Conservation (phyloP, 92 coral and sea anemone species). For the Meandrina meandrites region DNA sequence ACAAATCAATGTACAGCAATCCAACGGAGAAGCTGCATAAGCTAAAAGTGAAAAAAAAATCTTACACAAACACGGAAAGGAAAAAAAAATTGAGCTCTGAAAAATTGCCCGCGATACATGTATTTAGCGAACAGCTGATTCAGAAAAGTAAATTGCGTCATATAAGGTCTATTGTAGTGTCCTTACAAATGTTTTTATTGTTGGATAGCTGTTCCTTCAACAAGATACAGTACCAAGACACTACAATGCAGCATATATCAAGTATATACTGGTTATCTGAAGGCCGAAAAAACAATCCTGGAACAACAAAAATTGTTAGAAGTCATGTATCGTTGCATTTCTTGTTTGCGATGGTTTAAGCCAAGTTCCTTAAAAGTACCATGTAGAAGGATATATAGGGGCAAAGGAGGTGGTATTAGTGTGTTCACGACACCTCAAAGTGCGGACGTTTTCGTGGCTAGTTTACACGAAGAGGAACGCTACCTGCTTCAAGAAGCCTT, state of each 20-base stretch:
- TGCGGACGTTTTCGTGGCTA: slow-evolving; percentile 72
- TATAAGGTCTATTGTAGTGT: neutral
- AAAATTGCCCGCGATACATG: slow-evolving; percentile 24
- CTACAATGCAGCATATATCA: neutral
- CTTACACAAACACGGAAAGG: no score
- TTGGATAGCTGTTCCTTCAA: no score
- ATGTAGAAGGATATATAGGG: slow-evolving; percentile 47
- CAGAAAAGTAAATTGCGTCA: neutral
- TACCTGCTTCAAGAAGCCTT: slow-evolving; percentile 69
- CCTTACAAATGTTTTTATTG: neutral
- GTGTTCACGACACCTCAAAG: slow-evolving; percentile 66
- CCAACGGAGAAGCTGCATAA: no score
- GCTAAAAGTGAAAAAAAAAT: no score
- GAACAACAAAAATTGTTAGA: neutral
- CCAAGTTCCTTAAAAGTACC: neutral
- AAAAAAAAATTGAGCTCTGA: no score
- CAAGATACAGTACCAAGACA: neutral
- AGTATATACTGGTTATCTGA: no score
- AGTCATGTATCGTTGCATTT: slow-evolving; percentile 26
- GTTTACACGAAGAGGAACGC: slow-evolving; percentile 57
- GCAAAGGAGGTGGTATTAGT: slow-evolving; percentile 44
- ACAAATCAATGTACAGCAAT: no score
- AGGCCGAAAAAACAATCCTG: neutral
- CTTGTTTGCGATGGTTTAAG: neutral
- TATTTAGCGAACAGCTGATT: neutral